phyloP scores from a whole-genome alignment of 2,113 vertebrate species.

The Rhynchomys soricoides region DNA sequence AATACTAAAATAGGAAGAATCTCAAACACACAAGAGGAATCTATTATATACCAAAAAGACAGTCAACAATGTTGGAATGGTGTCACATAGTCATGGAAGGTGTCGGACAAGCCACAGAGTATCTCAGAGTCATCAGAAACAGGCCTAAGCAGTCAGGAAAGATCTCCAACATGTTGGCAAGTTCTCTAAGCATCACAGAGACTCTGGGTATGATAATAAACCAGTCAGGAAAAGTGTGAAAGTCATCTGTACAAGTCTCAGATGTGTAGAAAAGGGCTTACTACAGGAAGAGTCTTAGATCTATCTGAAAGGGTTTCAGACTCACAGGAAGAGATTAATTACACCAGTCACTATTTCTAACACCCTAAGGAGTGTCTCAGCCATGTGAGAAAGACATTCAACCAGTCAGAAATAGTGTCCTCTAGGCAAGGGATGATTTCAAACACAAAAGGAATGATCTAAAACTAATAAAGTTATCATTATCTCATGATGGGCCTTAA shows the following conservation, averaged over 20 bases:
- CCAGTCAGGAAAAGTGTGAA: slow-evolving; percentile 5
- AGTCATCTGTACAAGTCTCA: background rate
- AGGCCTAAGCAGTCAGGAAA: background rate
- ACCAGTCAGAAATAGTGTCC: background rate
- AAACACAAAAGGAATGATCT: background rate
- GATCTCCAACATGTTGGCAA: background rate
- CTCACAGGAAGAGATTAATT: background rate
- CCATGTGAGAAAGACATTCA: background rate
- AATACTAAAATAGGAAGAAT: slow-evolving; percentile 6
- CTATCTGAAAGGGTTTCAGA: slow-evolving; percentile 12
- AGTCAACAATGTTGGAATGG: background rate
- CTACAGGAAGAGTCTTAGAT: background rate
- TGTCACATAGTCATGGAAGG: slow-evolving; percentile 9
- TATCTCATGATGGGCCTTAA: background rate
- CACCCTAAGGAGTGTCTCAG: background rate
- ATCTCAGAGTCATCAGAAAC: background rate
- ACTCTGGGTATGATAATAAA: background rate
- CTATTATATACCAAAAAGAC: background rate
- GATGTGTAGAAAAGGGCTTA: background rate
- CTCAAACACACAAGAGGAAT: background rate
- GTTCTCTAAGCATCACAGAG: background rate
- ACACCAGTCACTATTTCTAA: background rate
- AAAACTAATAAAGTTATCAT: background rate
- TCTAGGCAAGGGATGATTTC: background rate
- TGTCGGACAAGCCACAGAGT: background rate